Evolutionary conservation across 35 echinoderm and acorn worm species (phyloP).

Genomic region (Holothuria glaberrima): DNA sequence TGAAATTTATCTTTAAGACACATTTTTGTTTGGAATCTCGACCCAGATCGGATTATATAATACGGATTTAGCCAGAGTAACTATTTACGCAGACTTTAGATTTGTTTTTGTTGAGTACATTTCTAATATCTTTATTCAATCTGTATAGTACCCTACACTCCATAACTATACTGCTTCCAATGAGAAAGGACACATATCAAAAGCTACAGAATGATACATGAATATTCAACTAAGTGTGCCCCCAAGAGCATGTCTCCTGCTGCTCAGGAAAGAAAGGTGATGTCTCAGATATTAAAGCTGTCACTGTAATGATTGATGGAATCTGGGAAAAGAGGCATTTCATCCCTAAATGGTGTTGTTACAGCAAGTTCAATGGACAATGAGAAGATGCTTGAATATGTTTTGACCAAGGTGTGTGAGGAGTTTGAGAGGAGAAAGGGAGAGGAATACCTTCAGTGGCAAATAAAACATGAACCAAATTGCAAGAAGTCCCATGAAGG

Average conservation of each 20-base stretch:
- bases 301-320: too few relatives aligned
- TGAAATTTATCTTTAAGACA: too few relatives aligned
- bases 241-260: background rate
- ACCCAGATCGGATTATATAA: too few relatives aligned
- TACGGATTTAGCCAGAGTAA: too few relatives aligned
- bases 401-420: background rate
- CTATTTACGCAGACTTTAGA: too few relatives aligned
- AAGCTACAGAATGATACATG: conserved; percentile 8
- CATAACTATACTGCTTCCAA: background rate
- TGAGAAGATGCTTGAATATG: conserved; percentile 35
- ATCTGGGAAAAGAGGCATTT: conserved; percentile 22
- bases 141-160: too few relatives aligned
- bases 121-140: too few relatives aligned
- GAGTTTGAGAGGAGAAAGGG: conserved; percentile 16
- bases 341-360: too few relatives aligned
- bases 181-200: conserved; percentile 35
- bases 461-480: background rate
- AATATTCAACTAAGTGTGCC: background rate
- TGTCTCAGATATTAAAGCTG: background rate
- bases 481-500: conserved; percentile 21
- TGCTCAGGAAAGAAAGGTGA: background rate
- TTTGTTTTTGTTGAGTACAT: too few relatives aligned
- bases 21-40: too few relatives aligned
- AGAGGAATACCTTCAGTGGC: conserved; percentile 41
- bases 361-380: background rate